Evolutionary conservation across 2,888 invertebrate species (phyloP).

Genomic region (Homarus gammarus): DNA sequence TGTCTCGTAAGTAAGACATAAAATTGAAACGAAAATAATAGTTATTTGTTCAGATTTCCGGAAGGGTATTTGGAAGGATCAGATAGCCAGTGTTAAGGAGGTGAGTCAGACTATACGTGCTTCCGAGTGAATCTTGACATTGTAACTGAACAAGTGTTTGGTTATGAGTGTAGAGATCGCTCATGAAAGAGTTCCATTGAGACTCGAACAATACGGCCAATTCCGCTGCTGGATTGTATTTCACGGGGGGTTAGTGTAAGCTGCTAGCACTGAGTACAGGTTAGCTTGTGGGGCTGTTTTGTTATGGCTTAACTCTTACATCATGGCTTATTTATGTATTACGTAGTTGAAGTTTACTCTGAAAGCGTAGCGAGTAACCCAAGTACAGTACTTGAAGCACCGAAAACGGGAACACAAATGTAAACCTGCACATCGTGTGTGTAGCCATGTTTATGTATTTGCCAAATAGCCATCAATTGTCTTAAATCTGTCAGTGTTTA

Average conservation of each 20-base stretch:
- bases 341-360: too few species aligned
- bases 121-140: slow-evolving; percentile 30
- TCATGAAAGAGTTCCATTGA: slow-evolving; percentile 20
- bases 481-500: too few species aligned
- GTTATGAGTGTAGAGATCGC: background rate
- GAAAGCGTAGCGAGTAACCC: too few species aligned
- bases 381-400: too few species aligned
- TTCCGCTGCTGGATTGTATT: background rate
- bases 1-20: background rate
- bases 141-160: background rate
- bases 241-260: background rate
- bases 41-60: background rate
- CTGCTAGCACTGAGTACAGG: background rate
- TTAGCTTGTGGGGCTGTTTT: too few species aligned
- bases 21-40: background rate
- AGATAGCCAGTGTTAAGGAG: background rate
- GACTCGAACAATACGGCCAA: slow-evolving; percentile 16
- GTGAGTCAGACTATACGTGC: background rate
- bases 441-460: too few species aligned
- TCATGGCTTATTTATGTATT: too few species aligned
- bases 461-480: too few species aligned
- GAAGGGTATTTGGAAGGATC: background rate
- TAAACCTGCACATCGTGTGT: too few species aligned
- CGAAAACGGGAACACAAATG: too few species aligned
- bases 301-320: too few species aligned